These are phyloP conservation scores for Macrosoma leucophasiata DNA, from an alignment of 2,888 invertebrate genomes.

Conservation along the genomic window DNA sequence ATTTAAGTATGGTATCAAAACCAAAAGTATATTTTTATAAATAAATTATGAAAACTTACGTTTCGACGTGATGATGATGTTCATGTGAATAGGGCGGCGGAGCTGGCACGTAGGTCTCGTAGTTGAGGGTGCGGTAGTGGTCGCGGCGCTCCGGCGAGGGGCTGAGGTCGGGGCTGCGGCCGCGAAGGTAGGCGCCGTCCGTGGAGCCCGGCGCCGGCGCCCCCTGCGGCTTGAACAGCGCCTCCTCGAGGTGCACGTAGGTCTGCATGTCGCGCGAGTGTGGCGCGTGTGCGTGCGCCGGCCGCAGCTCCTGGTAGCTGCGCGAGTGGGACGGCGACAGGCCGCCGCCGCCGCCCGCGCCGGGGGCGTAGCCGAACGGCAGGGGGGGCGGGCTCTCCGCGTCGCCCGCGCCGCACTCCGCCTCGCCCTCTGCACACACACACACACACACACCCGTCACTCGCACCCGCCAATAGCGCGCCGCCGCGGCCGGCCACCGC, in stretches of 20 bases:
- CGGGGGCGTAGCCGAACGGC: conserved; percentile 56
- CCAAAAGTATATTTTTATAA: too few relatives aligned
- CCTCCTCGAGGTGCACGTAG: conserved; percentile 49
- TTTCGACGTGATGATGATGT: conserved; percentile 50
- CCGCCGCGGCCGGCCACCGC: conserved; percentile 12
- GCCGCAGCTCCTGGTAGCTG: conserved; percentile 70
- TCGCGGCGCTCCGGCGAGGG: conserved; percentile 55
- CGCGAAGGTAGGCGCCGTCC: conserved; percentile 51
- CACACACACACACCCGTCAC: conserved; percentile 35
- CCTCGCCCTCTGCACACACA: conserved; percentile 57
- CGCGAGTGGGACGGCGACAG: conserved; percentile 59
- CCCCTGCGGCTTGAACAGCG: conserved; percentile 32
- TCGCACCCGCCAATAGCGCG: conserved; percentile 15
- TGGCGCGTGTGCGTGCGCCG: conserved; percentile 40
- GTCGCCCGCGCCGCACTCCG: conserved; percentile 40
- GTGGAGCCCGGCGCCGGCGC: conserved; percentile 37
- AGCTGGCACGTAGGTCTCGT: conserved; percentile 50
- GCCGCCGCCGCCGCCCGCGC: too few relatives aligned
- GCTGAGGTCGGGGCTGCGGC: conserved; percentile 48
- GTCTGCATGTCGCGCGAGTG: conserved; percentile 65
- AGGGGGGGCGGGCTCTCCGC: conserved; percentile 59
- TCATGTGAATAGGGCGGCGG: conserved; percentile 45
- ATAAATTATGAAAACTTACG: conserved; percentile 53
- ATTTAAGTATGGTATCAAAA: too few relatives aligned
- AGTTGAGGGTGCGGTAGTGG: conserved; percentile 52